Conservation (phyloP, 2,113 vertebrate species). For the Cyprinodon brontotheroides region DNA sequence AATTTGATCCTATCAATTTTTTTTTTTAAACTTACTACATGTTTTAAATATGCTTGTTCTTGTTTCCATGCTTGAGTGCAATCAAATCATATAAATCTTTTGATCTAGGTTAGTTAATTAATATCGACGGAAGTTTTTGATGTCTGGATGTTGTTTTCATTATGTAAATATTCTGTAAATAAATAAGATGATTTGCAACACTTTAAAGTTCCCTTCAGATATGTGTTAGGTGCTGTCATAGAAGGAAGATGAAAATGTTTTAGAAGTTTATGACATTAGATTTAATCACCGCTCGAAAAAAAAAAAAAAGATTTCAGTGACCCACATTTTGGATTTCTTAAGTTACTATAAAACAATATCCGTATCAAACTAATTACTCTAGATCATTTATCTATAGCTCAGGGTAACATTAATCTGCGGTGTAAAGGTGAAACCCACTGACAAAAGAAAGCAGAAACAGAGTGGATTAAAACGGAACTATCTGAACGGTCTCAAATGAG, state of each 20-base stretch:
- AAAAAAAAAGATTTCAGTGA: constrained; percentile 10
- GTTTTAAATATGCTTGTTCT: too few relatives aligned
- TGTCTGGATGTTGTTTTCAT: too few relatives aligned
- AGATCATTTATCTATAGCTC: constrained; percentile 56
- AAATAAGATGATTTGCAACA: background rate
- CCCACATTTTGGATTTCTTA: background rate
- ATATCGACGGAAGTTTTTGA: too few relatives aligned
- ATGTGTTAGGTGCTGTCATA: constrained; percentile 7
- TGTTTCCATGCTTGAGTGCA: too few relatives aligned
- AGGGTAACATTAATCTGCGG: constrained; percentile 30
- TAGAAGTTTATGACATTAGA: constrained; percentile 31
- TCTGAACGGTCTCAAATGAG: constrained; percentile 56
- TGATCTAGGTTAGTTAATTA: too few relatives aligned
- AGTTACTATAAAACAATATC: constrained; percentile 59
- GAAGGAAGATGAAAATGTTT: constrained; percentile 13
- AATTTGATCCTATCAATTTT: too few relatives aligned
- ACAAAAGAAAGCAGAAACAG: constrained; percentile 45
- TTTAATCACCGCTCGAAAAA: constrained; percentile 27
- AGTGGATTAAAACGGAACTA: constrained; percentile 49
- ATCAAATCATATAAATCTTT: too few relatives aligned
- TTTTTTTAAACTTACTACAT: too few relatives aligned
- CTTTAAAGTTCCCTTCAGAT: constrained; percentile 7
- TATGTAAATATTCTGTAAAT: too few relatives aligned
- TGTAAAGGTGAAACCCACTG: constrained; percentile 47
- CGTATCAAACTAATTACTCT: constrained; percentile 57